These are phyloP conservation scores for Cassiopea xamachana DNA, from an alignment of 30 jellyfish, hydroid and myxozoan genomes.

Conservation along the genomic window DNA sequence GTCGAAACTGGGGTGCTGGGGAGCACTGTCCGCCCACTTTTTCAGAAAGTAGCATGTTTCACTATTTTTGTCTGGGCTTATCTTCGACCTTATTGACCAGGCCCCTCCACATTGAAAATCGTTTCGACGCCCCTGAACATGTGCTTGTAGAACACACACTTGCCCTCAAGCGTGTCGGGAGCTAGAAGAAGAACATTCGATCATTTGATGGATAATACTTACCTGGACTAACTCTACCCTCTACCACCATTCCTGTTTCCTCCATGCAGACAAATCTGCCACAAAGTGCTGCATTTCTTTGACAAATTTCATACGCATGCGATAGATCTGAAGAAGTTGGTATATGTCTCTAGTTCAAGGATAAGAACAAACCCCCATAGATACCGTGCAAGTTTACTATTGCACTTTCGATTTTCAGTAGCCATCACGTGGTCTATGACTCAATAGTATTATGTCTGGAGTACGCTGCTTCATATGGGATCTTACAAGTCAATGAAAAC, in stretches of 20 bases:
- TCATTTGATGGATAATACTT: not conserved
- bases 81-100: no score
- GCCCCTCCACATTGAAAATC: no score
- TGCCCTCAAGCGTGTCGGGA: no score
- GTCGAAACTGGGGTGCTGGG: no score
- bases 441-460: not conserved
- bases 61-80: no score
- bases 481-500: slow-evolving; percentile 5
- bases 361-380: no score
- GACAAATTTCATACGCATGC: slow-evolving; percentile 17
- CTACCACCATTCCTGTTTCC: slow-evolving; percentile 50
- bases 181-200: not conserved
- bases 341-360: not conserved
- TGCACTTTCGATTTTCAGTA: slow-evolving; percentile 55
- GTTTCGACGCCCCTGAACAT: no score
- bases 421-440: slow-evolving; percentile 16
- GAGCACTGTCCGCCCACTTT: no score
- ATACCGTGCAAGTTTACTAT: no score
- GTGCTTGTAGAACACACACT: no score
- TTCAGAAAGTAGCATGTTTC: no score
- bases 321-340: slow-evolving; percentile 16
- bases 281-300: slow-evolving; percentile 33
- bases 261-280: slow-evolving; percentile 77
- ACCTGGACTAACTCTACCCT: slow-evolving; percentile 34
- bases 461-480: slow-evolving; percentile 5